Percentiles rank a stretch among this genome's conserved stretches.
Conservation (phyloP, 2,888 invertebrate species). For the Drosophila fulvimacula region DNA sequence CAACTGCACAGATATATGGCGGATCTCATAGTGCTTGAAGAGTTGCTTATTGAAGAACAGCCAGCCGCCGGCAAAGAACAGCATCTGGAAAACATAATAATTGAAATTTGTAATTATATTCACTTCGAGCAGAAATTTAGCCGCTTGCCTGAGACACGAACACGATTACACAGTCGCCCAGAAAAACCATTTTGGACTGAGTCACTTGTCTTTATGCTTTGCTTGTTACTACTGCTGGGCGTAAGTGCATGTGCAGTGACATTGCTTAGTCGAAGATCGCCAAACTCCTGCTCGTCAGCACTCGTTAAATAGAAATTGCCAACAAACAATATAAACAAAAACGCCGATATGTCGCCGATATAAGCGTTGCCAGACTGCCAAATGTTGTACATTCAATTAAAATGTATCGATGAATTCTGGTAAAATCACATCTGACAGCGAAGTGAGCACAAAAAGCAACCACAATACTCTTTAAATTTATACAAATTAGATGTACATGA, state of each 20-base stretch:
- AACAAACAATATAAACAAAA: conserved; percentile 71
- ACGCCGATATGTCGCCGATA: conserved; percentile 38
- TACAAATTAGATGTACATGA: no score
- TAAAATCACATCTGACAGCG: neutral
- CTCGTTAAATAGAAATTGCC: conserved; percentile 51
- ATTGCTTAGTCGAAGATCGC: conserved; percentile 47
- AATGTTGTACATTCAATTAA: neutral
- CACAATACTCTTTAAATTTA: neutral
- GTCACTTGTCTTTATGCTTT: conserved; percentile 25
- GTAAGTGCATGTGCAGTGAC: conserved; percentile 33
- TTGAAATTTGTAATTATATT: conserved; percentile 12
- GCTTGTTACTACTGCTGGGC: conserved; percentile 2
- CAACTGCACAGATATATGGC: conserved; percentile 96
- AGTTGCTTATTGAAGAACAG: conserved; percentile 98
- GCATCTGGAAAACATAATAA: conserved; percentile 87
- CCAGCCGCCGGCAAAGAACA: conserved; percentile 99
- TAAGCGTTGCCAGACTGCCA: conserved; percentile 33
- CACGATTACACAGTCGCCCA: conserved; percentile 93
- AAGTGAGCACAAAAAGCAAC: no score
- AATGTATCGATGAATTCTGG: conserved; percentile 11
- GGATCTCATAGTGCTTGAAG: conserved; percentile 98
- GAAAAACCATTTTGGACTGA: conserved; percentile 89
- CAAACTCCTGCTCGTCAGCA: conserved; percentile 19
- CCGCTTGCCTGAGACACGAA: conserved; percentile 90
- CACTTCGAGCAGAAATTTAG: neutral